These are phyloP conservation scores for Drepana falcataria DNA, from an alignment of 2,888 invertebrate genomes.

Conservation along the genomic window DNA sequence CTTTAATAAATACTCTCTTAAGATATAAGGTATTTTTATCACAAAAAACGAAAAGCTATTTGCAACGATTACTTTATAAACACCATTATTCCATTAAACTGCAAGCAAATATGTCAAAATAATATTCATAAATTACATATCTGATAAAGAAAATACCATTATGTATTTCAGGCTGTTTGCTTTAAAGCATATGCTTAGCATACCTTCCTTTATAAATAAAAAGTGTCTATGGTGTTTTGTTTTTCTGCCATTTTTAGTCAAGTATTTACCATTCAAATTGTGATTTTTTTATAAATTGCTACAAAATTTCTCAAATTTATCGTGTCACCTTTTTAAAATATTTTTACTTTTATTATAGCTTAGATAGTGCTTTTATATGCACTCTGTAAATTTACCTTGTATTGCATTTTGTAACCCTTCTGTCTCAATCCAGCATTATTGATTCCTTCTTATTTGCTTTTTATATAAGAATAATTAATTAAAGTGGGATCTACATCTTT, in stretches of 20 bases:
- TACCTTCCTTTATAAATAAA: constrained; percentile 21
- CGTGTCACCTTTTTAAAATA: constrained; percentile 57
- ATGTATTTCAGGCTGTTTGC: neutral
- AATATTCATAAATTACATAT: too few species aligned
- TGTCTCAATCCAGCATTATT: constrained; percentile 18
- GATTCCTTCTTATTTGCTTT: constrained; percentile 7
- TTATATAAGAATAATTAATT: constrained; percentile 11
- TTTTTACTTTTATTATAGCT: constrained; percentile 37
- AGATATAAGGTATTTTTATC: too few species aligned
- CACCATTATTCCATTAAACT: too few species aligned
- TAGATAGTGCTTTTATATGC: constrained; percentile 23
- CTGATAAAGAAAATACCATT: too few species aligned
- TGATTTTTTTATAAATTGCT: constrained; percentile 49
- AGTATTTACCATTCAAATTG: constrained; percentile 66
- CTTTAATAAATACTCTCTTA: too few species aligned
- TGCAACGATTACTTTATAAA: too few species aligned
- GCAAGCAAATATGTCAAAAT: too few species aligned
- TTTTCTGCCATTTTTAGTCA: constrained; percentile 72
- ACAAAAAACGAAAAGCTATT: too few species aligned
- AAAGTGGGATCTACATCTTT: constrained; percentile 17
- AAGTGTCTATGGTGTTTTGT: constrained; percentile 63
- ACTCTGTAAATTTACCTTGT: constrained; percentile 18
- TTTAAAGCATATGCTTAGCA: constrained; percentile 8
- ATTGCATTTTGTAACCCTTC: constrained; percentile 18
- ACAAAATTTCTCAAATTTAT: constrained; percentile 63